Evolutionary conservation across 2,888 invertebrate genomes (phyloP).

Genomic region (Hyposoter dolosus): DNA sequence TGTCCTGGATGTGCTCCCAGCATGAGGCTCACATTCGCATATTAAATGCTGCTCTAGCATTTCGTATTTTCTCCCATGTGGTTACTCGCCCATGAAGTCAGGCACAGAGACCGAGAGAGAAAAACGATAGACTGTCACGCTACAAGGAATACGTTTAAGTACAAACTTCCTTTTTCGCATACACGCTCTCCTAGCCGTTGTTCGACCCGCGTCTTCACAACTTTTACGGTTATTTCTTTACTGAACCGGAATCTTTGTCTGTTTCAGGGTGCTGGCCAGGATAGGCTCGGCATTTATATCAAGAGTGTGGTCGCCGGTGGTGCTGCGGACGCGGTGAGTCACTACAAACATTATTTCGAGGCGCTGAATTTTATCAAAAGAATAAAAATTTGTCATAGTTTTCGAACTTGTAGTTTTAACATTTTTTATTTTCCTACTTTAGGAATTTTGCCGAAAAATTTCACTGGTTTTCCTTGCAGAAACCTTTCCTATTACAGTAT

Average conservation of each 20-base stretch:
- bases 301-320: constrained; percentile 99
- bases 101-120: constrained; percentile 19
- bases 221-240: constrained; percentile 71
- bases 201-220: constrained; percentile 59
- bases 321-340: constrained; percentile 91
- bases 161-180: constrained; percentile 69
- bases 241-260: constrained; percentile 52
- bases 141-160: constrained; percentile 70
- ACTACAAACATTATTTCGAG: neutral
- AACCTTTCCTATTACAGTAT: neutral
- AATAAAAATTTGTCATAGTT: neutral
- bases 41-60: constrained; percentile 47
- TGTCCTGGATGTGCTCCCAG: constrained; percentile 55
- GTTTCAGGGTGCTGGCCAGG: constrained; percentile 90
- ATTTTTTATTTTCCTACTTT: neutral
- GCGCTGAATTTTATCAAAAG: neutral
- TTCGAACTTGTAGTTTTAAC: neutral
- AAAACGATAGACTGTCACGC: constrained; percentile 68
- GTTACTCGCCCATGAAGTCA: constrained; percentile 69
- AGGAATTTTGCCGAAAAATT: neutral
- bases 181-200: constrained; percentile 59
- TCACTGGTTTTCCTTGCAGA: neutral
- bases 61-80: constrained; percentile 66
- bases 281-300: constrained; percentile 97
- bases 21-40: constrained; percentile 43